Evolutionary conservation across 2,888 invertebrate species (phyloP), one percentile per base, ranked within the genome.

Genomic region (Rhorus exstirpatorius): DNA sequence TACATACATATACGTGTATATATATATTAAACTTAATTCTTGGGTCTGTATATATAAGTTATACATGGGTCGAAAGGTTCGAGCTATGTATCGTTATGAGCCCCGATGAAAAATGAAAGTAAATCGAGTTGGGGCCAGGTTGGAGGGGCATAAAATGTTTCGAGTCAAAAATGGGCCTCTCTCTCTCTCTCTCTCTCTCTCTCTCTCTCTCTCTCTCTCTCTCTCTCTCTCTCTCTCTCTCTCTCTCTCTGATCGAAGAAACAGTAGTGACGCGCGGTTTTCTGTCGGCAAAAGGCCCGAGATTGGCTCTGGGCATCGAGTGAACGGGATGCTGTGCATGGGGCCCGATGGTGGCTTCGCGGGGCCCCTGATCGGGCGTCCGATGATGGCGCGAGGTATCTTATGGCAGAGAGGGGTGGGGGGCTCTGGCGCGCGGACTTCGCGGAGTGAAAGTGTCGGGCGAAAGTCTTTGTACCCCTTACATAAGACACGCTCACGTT

Each of bases 401-500:
- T 68, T 65, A n/a, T n/a, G n/a, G n/a, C n/a, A n/a, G n/a, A n/a
- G n/a, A n/a, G n/a, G n/a, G n/a, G n/a, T n/a, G n/a, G 63, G 79
- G 58, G 77, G 74, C 77, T 53, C 61, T 17, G 63, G 61, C 74
- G 24, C 46, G 55, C 38, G 35, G 63, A 19, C 79, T 61, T 21
- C 53, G 74, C 90, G 83, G 88, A 92, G 92, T 92, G 92, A 93
- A 92, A 92, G 92, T 91, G 89, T 85, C 87, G 88, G 90, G 92
- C 91, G 92, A 93, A 93, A 93, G 92, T 93, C 91, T 91, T 88
- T 89, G 88, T 89, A 86, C 65, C 86, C 87, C 91, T 92, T 92
- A 90, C 91, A 88, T 91, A 92, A 92, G 78, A 88, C 38, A 86
- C 35, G 86, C 85, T 90, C 92, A 89, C 55, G 74, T n/a, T 41